Base-by-base conservation (phyloP, 2,113 vertebrate genomes). In the Gallinago undulata region DNA sequence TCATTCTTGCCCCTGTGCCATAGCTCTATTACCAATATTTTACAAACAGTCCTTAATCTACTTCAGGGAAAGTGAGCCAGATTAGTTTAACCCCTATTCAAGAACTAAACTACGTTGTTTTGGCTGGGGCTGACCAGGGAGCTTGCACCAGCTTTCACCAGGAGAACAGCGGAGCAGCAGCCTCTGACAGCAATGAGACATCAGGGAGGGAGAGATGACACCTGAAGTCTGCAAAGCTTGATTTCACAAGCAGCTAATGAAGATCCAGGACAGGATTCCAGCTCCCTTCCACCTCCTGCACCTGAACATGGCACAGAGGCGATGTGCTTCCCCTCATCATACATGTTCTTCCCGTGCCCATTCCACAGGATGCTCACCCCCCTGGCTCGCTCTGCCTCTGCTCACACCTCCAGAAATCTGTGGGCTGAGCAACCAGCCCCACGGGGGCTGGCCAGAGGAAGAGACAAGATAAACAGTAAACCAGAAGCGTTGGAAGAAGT, bases 161-260 rank as follows among this genome's bases (percentile, higher is more conserved):
- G 35, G 15, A 84, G n/a, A 73, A 64, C 8, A 28, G 43, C 0
- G 0, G 9, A 39, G 57, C 1, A 3, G 33, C 10, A 24, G 80
- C 35, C 53, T 59, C 31, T 13, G 6, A 37, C n/a, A 83, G 86
- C 59, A 33, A 16, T 12, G 14, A 25, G 27, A 23, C 28, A 72
- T 41, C 56, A n/a, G 53, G 21, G 5, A 76, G 59, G 47, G 31
- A 90, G 15, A 62, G 41, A 62, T 25, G 23, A 19, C 51, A 41
- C 41, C n/a, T 37, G 7, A 84, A 84, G 16, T 33, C 64, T 70
- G 43, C 31, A 41, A 66, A 76, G 41, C 21, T 33, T 1, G 6
- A 74, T 70, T 92, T 74, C 70, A 72, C 24, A 55, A 79, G 69
- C 69, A 81, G 25, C 30, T 70, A 68, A 60, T 0, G 1, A 85